phyloP scores from a whole-genome alignment of 1,140 invertebrate species.

The Drosophila mauritiana region DNA sequence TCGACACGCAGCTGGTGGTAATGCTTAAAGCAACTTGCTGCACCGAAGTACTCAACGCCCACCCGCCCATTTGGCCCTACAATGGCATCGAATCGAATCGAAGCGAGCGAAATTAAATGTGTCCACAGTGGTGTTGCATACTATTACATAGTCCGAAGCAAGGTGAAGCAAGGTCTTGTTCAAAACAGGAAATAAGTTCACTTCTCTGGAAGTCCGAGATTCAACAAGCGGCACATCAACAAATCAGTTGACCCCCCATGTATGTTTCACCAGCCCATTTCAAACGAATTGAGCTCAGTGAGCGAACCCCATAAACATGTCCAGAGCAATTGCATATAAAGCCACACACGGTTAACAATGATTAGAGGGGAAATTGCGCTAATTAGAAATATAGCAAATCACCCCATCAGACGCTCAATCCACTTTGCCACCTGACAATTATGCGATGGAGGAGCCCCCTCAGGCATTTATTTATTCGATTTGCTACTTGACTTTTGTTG shows the following conservation, averaged over 20 bases:
- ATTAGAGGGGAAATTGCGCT: constrained; percentile 12
- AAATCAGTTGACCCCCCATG: constrained; percentile 3
- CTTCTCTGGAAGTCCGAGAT: neutral
- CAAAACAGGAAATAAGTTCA: neutral
- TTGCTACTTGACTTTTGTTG: constrained; percentile 3
- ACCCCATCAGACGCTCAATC: neutral
- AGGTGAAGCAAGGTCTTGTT: neutral
- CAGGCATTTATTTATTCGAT: constrained; percentile 42
- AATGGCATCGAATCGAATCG: constrained; percentile 32
- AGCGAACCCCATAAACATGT: constrained; percentile 4
- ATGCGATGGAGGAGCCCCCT: constrained; percentile 60
- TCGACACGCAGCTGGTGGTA: constrained; percentile 58
- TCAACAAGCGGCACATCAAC: neutral
- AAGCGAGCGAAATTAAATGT: constrained; percentile 7
- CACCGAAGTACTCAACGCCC: neutral
- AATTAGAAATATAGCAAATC: constrained; percentile 20
- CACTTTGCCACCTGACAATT: constrained; percentile 52
- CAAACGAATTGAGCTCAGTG: neutral
- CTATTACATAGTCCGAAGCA: too few species aligned
- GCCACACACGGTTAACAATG: neutral
- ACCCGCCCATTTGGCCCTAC: constrained; percentile 20
- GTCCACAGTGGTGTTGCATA: neutral
- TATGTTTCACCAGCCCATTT: neutral
- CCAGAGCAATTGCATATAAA: neutral
- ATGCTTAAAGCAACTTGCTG: constrained; percentile 54